A percentile compares a stretch with the other conserved stretches of the same genome.
phyloP scores from a whole-genome alignment of 2,797 vertebrate species.

The Crenuchus spilurus region DNA sequence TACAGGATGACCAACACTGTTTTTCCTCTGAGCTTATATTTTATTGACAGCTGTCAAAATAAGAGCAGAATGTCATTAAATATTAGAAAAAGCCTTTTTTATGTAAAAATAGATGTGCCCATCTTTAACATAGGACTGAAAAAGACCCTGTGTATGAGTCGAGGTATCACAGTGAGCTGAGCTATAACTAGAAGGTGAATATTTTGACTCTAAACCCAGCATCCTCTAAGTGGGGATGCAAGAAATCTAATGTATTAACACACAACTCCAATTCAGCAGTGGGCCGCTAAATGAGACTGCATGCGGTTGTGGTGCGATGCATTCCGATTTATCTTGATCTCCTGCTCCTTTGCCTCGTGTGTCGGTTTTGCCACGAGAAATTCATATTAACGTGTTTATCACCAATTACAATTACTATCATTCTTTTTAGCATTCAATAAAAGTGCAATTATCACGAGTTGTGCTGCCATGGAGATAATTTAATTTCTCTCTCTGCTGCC shows the following conservation, averaged over 20 bases:
- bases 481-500: slow-evolving; percentile 63
- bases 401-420: slow-evolving; percentile 69
- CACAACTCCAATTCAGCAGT: slow-evolving; percentile 30
- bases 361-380: slow-evolving; percentile 56
- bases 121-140: no score
- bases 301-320: slow-evolving; percentile 19
- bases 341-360: slow-evolving; percentile 43
- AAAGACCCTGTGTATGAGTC: no score
- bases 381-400: slow-evolving; percentile 69
- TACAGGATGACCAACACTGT: no score
- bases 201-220: background rate
- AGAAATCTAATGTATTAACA: slow-evolving; percentile 11
- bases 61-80: no score
- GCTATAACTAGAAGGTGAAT: background rate
- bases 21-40: no score
- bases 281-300: slow-evolving; percentile 40
- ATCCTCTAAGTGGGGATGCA: slow-evolving; percentile 9
- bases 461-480: slow-evolving; percentile 63
- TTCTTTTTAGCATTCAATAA: slow-evolving; percentile 60
- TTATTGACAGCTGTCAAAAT: no score
- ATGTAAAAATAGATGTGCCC: no score
- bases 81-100: no score
- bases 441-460: slow-evolving; percentile 65
- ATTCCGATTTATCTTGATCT: slow-evolving; percentile 53
- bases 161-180: no score